Evolutionary conservation across 37 sponge, comb jelly and placozoan species (phyloP).

Genomic region (Hormiphora californensis): DNA sequence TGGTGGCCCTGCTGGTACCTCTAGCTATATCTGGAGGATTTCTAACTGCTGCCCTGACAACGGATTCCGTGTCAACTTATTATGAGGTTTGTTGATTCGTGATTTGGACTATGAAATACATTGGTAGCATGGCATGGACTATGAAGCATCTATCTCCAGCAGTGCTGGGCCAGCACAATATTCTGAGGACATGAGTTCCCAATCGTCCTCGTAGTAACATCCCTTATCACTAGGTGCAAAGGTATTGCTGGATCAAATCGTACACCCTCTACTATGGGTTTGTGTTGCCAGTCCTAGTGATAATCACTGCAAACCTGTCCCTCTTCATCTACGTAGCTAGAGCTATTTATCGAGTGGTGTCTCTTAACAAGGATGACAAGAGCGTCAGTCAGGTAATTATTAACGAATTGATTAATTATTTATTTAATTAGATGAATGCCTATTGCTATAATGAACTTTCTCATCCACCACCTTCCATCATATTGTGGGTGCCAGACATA

Average conservation of each 20-base stretch:
- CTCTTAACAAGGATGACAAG: neutral
- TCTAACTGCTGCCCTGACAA: conserved; percentile 28
- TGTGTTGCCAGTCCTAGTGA: neutral
- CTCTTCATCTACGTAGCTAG: neutral
- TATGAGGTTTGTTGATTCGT: neutral
- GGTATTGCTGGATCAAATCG: conserved; percentile 18
- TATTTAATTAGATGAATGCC: too few species aligned
- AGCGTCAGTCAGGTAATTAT: neutral
- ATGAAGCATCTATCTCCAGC: neutral
- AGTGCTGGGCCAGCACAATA: neutral
- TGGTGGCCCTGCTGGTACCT: conserved; percentile 24
- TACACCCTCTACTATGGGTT: conserved; percentile 37
- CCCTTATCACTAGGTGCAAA: neutral
- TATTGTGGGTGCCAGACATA: too few species aligned
- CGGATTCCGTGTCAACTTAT: neutral
- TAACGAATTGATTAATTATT: too few species aligned
- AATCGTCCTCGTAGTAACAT: neutral
- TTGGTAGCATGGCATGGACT: neutral
- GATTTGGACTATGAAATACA: neutral
- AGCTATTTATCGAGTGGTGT: neutral
- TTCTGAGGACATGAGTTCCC: neutral
- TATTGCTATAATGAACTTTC: too few species aligned
- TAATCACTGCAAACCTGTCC: neutral
- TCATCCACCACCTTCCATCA: too few species aligned
- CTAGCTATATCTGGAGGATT: conserved; percentile 48